phyloP scores from a whole-genome alignment of 1,140 invertebrate species.

The Philaenus spumarius region DNA sequence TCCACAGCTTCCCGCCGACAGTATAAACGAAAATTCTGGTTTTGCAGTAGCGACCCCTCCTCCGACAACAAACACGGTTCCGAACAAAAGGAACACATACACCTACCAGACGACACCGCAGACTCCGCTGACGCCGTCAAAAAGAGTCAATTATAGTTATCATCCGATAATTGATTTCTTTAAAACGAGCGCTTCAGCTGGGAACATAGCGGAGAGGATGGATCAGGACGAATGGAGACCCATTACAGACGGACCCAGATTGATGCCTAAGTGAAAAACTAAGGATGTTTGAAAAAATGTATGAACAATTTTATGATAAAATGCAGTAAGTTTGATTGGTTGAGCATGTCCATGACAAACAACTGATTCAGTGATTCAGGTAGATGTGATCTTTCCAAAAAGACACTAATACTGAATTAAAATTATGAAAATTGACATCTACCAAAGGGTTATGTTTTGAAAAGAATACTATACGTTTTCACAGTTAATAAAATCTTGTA shows the following conservation, averaged over 20 bases:
- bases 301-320: no score
- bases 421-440: no score
- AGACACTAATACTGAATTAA: no score
- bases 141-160: slow-evolving; percentile 67
- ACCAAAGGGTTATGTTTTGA: no score
- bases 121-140: slow-evolving; percentile 34
- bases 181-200: slow-evolving; percentile 31
- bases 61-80: neutral
- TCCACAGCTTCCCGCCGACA: slow-evolving; percentile 24
- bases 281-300: no score
- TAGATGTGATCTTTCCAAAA: no score
- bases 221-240: slow-evolving; percentile 25
- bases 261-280: neutral
- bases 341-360: no score
- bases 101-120: neutral
- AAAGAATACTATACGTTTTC: no score
- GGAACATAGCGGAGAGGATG: slow-evolving; percentile 12
- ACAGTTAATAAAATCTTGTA: no score
- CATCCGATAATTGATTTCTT: slow-evolving; percentile 82
- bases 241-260: slow-evolving; percentile 19
- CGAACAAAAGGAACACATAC: neutral
- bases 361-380: no score
- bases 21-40: slow-evolving; percentile 17
- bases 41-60: slow-evolving; percentile 8
- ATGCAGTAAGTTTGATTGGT: no score